Conservation (phyloP, 2,888 invertebrate genomes). For the Drosophila prolongata region DNA sequence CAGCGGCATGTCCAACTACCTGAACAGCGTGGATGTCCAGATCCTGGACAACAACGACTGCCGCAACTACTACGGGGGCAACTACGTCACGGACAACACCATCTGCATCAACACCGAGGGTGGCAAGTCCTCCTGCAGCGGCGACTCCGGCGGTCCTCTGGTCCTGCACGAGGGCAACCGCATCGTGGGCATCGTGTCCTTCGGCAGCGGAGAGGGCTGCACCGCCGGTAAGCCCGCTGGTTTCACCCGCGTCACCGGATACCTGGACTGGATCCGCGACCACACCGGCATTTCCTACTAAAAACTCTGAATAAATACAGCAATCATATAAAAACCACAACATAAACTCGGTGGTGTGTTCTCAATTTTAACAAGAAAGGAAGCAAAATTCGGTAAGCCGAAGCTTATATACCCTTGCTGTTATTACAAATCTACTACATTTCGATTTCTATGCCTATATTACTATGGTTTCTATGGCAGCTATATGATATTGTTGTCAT, state of each 20-base stretch:
- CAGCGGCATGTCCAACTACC: slow-evolving; percentile 55
- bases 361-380: too few species aligned
- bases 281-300: slow-evolving; percentile 34
- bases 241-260: slow-evolving; percentile 52
- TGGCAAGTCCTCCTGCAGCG: slow-evolving; percentile 59
- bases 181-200: slow-evolving; percentile 61
- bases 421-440: too few species aligned
- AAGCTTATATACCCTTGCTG: too few species aligned
- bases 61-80: slow-evolving; percentile 44
- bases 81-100: slow-evolving; percentile 33
- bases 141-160: slow-evolving; percentile 75
- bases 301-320: neutral
- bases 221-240: slow-evolving; percentile 44
- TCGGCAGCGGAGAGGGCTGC: slow-evolving; percentile 44
- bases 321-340: neutral
- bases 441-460: too few species aligned
- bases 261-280: slow-evolving; percentile 40
- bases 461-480: too few species aligned
- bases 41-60: slow-evolving; percentile 79
- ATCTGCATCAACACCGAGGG: slow-evolving; percentile 58
- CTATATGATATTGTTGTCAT: too few species aligned
- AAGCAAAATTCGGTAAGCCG: too few species aligned
- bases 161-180: slow-evolving; percentile 36
- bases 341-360: too few species aligned
- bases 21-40: slow-evolving; percentile 68